Base-by-base conservation (phyloP, 2,888 invertebrate species). In the Syrista parreyssii region DNA sequence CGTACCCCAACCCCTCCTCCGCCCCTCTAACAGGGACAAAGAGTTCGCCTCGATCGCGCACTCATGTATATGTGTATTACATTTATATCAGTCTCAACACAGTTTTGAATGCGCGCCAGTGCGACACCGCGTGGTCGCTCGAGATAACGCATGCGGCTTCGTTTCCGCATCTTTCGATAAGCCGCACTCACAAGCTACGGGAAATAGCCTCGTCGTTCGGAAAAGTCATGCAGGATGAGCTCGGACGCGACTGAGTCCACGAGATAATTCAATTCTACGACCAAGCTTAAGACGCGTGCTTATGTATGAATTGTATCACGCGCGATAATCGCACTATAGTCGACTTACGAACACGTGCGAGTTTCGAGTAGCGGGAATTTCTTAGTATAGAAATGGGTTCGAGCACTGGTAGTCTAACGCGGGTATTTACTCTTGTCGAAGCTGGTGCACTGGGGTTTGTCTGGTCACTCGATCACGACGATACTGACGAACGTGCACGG, bases 401-500 rank as follows among this genome's bases (percentile, higher is more conserved):
- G 23, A 23, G 23, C 55, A 23, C 55, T 23, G 9, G 15, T 15
- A 15, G 12, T 15, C 15, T 15, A 12, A 15, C 15, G 0, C 35
- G 11, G 0, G 11, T 12, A 4, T 40, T 40, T 40, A 15, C 40
- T 15, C 12, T 40, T 4, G 40, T 3, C 9, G 9, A 9, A 55
- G 23, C 9, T 55, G 9, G 55, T 23, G 40, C 15, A 40, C 40
- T 15, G 0, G 15, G 9, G 55, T 55, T 23, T 23, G 0, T 72
- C 76, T 30, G 55, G 36, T 31, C 23, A 12, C 71, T 68, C 40
- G 68, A 78, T 75, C 68, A 75, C 73, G 73, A 75, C 68, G 33
- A 35, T 15, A 31, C 68, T 68, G n/a, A 76, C 40, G 68, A 72
- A 55, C 1, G 68, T n/a, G 72, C 75, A 76, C 78, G 69, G 77